A percentile compares a stretch with the other conserved stretches of the same genome.
These are phyloP conservation scores for Anarhynchus alexandrinus DNA, from an alignment of 2,113 vertebrate species.

Conservation along the genomic window DNA sequence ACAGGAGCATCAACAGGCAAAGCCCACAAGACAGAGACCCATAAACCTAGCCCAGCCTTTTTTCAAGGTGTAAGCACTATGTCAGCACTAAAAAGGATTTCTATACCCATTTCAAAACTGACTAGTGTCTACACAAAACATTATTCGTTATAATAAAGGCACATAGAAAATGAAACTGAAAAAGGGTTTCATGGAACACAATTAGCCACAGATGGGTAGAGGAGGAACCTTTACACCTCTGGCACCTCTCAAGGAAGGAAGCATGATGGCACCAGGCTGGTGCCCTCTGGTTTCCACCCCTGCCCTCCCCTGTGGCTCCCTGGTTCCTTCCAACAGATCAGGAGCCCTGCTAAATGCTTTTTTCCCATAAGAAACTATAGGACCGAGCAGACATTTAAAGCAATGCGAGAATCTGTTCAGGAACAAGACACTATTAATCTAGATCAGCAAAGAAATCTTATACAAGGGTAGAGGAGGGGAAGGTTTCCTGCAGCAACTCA, in stretches of 20 bases:
- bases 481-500: not conserved
- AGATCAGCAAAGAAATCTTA: not conserved
- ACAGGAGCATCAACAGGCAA: not conserved
- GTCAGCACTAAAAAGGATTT: not conserved
- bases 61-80: not conserved
- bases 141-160: not conserved
- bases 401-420: not conserved
- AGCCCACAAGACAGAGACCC: not conserved
- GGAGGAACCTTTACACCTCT: not conserved
- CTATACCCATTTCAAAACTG: not conserved
- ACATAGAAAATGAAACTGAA: not conserved
- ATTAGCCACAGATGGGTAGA: not conserved
- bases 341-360: not conserved
- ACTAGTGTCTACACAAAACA: not conserved
- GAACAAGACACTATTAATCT: not conserved
- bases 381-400: not conserved
- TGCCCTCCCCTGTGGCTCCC: not conserved
- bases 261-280: not conserved
- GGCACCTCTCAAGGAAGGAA: not conserved
- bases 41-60: not conserved
- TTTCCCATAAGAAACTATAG: not conserved
- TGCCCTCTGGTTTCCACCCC: not conserved
- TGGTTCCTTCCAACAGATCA: accelerated
- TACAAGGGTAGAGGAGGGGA: not conserved
- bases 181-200: not conserved